Percentiles rank a stretch among this genome's conserved stretches.
Evolutionary conservation across 2,797 vertebrate genomes (phyloP).

Genomic region (Leptatherina wallacei): DNA sequence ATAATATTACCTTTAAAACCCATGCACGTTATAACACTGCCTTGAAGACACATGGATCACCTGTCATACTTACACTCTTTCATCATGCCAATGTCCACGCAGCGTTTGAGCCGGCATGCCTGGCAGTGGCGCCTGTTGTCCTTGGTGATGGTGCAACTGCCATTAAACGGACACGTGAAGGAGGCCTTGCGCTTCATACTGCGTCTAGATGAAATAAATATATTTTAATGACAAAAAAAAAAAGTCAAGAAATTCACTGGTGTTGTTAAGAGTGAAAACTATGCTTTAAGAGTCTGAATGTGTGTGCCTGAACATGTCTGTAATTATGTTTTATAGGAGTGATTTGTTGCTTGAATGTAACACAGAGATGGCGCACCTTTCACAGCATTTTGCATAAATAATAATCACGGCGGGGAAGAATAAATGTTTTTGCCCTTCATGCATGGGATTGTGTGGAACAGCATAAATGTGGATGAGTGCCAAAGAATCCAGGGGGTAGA

Average conservation of each 20-base stretch:
- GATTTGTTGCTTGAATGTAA: background rate
- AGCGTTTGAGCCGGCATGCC: constrained; percentile 95
- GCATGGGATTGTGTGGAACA: constrained; percentile 25
- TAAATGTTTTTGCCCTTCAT: constrained; percentile 48
- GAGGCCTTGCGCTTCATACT: constrained; percentile 96
- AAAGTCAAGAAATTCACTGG: background rate
- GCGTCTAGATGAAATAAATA: constrained; percentile 80
- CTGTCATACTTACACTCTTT: constrained; percentile 92
- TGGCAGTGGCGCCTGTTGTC: constrained; percentile 99
- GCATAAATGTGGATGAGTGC: constrained; percentile 35
- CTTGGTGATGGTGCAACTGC: constrained; percentile 96
- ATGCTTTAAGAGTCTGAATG: background rate
- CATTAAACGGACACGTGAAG: constrained; percentile 95
- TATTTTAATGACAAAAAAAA: constrained; percentile 16
- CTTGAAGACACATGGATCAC: constrained; percentile 39
- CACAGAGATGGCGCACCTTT: background rate
- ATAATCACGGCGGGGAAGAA: constrained; percentile 26
- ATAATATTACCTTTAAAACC: background rate
- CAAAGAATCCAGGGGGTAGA: constrained; percentile 34
- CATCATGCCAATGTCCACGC: constrained; percentile 85
- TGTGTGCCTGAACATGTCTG: background rate
- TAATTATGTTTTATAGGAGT: background rate
- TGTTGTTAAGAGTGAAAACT: background rate
- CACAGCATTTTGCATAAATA: constrained; percentile 29
- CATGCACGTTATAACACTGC: background rate